phyloP scores from a whole-genome alignment of 30 jellyfish, hydroid and myxozoan genomes.

The Chrysaora quinquecirrha region DNA sequence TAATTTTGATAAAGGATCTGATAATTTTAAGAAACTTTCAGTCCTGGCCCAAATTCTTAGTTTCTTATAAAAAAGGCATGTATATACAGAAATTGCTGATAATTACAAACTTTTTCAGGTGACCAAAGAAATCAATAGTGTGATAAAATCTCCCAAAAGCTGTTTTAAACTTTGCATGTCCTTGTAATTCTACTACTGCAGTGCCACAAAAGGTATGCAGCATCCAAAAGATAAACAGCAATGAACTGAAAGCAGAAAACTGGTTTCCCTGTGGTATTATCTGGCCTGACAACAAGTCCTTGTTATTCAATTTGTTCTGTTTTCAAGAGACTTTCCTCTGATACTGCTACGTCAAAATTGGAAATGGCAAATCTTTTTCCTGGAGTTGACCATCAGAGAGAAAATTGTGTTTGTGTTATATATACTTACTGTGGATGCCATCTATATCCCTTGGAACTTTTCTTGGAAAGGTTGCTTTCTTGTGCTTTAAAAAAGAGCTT shows the following conservation, averaged over 20 bases:
- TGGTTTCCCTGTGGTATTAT: not conserved
- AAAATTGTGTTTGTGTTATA: not conserved
- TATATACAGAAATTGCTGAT: not conserved
- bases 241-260: slow-evolving; percentile 2
- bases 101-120: not conserved
- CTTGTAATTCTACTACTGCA: not conserved
- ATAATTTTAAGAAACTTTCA: not conserved
- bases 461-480: slow-evolving; percentile 1
- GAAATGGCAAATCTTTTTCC: slow-evolving; percentile 1
- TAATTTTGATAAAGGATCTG: not conserved
- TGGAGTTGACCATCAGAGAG: slow-evolving; percentile 5
- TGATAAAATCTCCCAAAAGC: not conserved
- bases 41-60: too few species aligned
- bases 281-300: slow-evolving; percentile 6
- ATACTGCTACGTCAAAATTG: slow-evolving; percentile 1
- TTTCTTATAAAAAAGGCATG: too few species aligned
- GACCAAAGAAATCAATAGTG: not conserved
- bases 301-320: not conserved
- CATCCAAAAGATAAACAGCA: slow-evolving; percentile 1
- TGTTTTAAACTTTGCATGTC: not conserved
- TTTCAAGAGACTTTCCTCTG: slow-evolving; percentile 2
- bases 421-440: slow-evolving; percentile 23
- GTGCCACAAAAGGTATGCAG: not conserved
- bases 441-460: slow-evolving; percentile 25
- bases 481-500: slow-evolving; percentile 14